Evolutionary conservation across 2,113 vertebrate genomes (phyloP).

Genomic region (Kryptolebias marmoratus): DNA sequence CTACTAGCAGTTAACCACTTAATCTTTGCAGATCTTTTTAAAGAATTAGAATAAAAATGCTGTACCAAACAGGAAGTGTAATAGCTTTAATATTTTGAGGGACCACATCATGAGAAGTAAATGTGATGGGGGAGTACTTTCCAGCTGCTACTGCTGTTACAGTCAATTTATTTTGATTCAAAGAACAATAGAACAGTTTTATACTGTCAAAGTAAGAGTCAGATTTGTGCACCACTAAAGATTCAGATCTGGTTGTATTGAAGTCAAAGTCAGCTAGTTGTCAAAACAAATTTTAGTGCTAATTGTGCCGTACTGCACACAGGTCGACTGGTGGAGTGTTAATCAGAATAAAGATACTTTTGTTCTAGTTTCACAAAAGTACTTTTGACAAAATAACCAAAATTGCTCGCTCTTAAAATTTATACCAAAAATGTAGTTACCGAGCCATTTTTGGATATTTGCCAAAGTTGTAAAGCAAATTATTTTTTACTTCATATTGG

Average conservation of each 20-base stretch:
- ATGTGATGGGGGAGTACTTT: not conserved
- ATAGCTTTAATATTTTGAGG: too few species aligned
- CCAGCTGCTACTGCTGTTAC: not conserved
- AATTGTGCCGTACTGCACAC: not conserved
- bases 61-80: too few species aligned
- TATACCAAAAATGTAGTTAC: too few species aligned
- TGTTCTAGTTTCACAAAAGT: not conserved
- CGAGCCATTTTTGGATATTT: slow-evolving; percentile 8
- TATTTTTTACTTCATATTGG: not conserved
- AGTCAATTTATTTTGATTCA: not conserved
- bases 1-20: too few species aligned
- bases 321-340: not conserved
- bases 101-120: not conserved
- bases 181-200: slow-evolving; percentile 4
- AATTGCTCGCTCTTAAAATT: not conserved
- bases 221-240: not conserved
- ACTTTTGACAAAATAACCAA: not conserved
- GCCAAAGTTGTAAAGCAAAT: not conserved
- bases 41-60: too few species aligned
- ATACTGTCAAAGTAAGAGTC: not conserved
- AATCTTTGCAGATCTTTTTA: too few species aligned
- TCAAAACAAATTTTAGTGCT: not conserved
- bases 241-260: not conserved
- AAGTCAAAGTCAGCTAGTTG: not conserved
- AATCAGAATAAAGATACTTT: not conserved